Percentiles rank a stretch among this genome's conserved stretches.
Conservation (phyloP, 2,888 invertebrate species). For the Hirtodrosophila histrioides region DNA sequence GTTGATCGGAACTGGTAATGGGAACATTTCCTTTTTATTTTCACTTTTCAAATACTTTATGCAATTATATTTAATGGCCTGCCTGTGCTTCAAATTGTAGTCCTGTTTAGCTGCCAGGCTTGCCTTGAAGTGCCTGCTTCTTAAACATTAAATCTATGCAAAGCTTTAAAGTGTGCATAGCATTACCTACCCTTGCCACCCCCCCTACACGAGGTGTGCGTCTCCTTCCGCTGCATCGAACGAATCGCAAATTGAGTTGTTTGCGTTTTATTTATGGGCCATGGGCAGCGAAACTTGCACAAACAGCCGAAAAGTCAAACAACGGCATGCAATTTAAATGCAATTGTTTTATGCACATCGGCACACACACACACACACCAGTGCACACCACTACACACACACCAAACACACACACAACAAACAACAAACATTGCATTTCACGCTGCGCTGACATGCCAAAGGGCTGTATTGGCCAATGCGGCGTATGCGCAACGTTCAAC, state of each 20-base stretch:
- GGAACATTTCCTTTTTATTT: too few relatives aligned
- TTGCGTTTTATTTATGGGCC: constrained; percentile 70
- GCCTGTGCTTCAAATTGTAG: too few relatives aligned
- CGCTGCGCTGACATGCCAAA: constrained; percentile 56
- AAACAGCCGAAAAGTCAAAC: constrained; percentile 68
- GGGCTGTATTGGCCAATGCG: constrained; percentile 61
- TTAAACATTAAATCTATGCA: constrained; percentile 24
- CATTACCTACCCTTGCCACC: not conserved
- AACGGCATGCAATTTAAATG: constrained; percentile 75
- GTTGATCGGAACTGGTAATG: too few relatives aligned
- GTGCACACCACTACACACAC: not conserved
- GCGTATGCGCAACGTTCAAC: constrained; percentile 64
- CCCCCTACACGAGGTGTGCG: not conserved
- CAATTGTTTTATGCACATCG: constrained; percentile 69
- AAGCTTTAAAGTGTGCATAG: constrained; percentile 23
- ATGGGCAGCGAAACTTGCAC: constrained; percentile 53
- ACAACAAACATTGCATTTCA: constrained; percentile 29
- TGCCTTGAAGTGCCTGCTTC: constrained; percentile 4
- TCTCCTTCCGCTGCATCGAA: constrained; percentile 11
- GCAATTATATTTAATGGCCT: too few relatives aligned
- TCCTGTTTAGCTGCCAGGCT: too few relatives aligned
- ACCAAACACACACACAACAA: not conserved
- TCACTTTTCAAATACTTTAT: too few relatives aligned
- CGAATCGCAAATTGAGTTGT: constrained; percentile 68
- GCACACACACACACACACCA: constrained; percentile 7